phyloP scores from a whole-genome alignment of 2,113 vertebrate genomes.

The Vulpes vulpes region DNA sequence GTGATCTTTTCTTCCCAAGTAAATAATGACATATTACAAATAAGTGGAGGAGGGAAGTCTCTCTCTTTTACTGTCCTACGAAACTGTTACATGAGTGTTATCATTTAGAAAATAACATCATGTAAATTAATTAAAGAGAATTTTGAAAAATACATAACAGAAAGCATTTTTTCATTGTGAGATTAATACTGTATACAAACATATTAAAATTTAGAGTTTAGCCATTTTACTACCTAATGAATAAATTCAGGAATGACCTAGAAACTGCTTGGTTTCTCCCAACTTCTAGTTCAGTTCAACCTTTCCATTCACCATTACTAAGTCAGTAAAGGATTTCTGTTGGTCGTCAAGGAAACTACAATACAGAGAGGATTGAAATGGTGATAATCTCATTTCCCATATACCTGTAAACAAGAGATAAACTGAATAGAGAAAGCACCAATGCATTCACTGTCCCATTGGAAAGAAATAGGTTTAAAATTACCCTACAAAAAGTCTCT shows the following conservation, averaged over 20 bases:
- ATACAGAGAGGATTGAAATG: background rate
- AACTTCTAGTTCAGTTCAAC: background rate
- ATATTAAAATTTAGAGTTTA: slow-evolving; percentile 10
- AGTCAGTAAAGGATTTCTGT: background rate
- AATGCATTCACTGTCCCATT: background rate
- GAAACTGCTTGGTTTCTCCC: slow-evolving; percentile 35
- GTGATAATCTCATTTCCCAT: slow-evolving; percentile 30
- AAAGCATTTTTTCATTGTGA: background rate
- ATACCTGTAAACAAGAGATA: slow-evolving; percentile 66
- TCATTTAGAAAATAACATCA: slow-evolving; percentile 7
- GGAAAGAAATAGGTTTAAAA: slow-evolving; percentile 45
- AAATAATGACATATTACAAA: background rate
- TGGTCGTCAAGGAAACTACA: slow-evolving; percentile 51
- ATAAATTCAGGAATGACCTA: background rate
- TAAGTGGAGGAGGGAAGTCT: background rate
- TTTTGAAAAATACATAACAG: background rate
- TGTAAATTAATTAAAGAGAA: background rate
- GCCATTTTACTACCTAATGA: background rate
- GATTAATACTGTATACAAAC: background rate
- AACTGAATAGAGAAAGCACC: slow-evolving; percentile 46
- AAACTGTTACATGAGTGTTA: background rate
- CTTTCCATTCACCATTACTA: background rate
- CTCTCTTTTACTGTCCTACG: background rate
- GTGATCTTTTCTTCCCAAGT: background rate
- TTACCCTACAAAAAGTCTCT: background rate